Evolutionary conservation across 2,113 vertebrate genomes (phyloP).

Genomic region (Rhinolophus sinicus): DNA sequence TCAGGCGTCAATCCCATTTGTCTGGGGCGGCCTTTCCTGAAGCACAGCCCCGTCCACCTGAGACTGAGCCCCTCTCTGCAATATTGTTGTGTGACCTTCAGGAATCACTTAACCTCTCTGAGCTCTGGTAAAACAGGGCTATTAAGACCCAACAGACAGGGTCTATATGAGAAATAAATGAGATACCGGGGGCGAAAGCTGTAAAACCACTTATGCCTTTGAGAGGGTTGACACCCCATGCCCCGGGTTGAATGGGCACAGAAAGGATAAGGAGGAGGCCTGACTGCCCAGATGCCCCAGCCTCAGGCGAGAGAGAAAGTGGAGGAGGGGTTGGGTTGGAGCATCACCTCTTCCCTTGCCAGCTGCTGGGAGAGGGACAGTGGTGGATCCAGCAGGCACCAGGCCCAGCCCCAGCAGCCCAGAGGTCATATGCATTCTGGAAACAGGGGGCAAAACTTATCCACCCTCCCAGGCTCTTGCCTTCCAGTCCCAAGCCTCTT

Average conservation of each 20-base stretch:
- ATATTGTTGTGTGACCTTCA: not conserved
- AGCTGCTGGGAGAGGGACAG: not conserved
- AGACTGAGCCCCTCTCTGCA: not conserved
- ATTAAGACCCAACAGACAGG: not conserved
- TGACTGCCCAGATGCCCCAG: not conserved
- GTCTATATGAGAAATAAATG: not conserved
- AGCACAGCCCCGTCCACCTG: not conserved
- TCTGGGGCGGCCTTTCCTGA: not conserved
- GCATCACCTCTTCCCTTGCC: not conserved
- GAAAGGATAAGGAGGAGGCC: not conserved
- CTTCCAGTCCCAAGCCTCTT: not conserved
- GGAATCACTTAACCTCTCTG: not conserved
- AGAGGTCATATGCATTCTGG: not conserved
- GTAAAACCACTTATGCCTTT: not conserved
- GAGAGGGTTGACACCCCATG: not conserved
- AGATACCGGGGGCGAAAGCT: not conserved
- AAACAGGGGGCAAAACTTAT: not conserved
- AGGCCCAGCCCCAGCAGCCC: not conserved
- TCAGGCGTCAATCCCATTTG: fast-evolving
- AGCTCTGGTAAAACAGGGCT: not conserved
- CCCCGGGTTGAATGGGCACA: not conserved
- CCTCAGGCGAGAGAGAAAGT: not conserved
- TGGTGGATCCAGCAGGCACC: not conserved
- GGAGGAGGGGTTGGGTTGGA: not conserved
- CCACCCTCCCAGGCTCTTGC: not conserved